phyloP scores from a whole-genome alignment of 2,113 vertebrate genomes.

The Alethe castanea region DNA sequence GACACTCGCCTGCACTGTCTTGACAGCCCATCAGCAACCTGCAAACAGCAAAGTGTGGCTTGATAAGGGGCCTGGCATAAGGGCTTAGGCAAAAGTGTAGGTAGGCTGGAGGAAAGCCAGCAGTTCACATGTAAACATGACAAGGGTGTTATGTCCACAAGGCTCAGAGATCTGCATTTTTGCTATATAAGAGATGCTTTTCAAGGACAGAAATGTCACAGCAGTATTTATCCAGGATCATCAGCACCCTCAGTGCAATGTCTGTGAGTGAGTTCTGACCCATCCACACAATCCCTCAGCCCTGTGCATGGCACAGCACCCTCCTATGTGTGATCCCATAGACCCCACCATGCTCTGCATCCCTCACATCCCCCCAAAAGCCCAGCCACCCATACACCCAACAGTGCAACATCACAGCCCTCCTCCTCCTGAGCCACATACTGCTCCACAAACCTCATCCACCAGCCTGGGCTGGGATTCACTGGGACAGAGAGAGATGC shows the following conservation, averaged over 20 bases:
- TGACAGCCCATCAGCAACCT: slow-evolving; percentile 43
- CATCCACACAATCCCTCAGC: not conserved
- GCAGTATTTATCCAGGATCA: not conserved
- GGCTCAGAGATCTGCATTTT: not conserved
- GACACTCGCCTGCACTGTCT: not conserved
- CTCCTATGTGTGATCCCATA: not conserved
- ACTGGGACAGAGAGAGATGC: not conserved
- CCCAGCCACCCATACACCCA: not conserved
- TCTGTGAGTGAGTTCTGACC: not conserved
- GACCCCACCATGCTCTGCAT: not conserved
- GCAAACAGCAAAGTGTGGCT: slow-evolving; percentile 5
- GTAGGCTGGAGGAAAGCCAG: slow-evolving; percentile 6
- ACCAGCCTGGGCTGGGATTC: not conserved
- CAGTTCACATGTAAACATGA: not conserved
- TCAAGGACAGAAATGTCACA: not conserved
- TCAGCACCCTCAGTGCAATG: not conserved
- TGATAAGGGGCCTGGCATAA: not conserved
- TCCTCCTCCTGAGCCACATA: not conserved
- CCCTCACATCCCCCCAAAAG: not conserved
- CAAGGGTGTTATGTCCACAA: not conserved
- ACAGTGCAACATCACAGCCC: not conserved
- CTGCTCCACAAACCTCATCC: not conserved
- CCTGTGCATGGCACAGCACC: not conserved
- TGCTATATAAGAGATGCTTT: not conserved
- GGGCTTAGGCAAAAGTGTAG: not conserved